Evolutionary conservation across 1,140 invertebrate species (phyloP).

Genomic region (Popillia japonica): DNA sequence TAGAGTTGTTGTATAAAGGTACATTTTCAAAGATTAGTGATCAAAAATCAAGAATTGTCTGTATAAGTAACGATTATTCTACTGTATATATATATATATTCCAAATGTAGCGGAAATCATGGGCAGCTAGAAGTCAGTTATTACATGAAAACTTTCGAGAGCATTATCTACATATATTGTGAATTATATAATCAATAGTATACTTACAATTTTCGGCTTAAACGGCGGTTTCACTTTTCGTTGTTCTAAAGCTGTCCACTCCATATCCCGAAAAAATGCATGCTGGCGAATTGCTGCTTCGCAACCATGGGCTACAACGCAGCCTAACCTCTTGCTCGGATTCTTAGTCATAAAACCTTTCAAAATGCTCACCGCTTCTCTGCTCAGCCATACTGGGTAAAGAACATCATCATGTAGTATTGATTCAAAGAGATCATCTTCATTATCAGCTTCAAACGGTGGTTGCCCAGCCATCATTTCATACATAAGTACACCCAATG

Average conservation of each 20-base stretch:
- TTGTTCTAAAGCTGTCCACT: slow-evolving; percentile 93
- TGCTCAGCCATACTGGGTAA: slow-evolving; percentile 97
- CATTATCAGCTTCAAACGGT: slow-evolving; percentile 99
- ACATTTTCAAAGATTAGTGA: too few species aligned
- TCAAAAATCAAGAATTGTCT: too few species aligned
- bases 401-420: slow-evolving; percentile 98
- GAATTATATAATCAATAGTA: too few species aligned
- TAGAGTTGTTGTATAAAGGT: too few species aligned
- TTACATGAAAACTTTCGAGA: too few species aligned
- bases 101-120: too few species aligned
- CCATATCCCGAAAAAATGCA: slow-evolving; percentile 95
- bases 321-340: slow-evolving; percentile 92
- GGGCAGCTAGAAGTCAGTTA: too few species aligned
- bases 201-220: slow-evolving; percentile 96
- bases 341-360: slow-evolving; percentile 99
- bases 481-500: slow-evolving; percentile 97
- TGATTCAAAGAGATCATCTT: slow-evolving; percentile 98
- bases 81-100: too few species aligned
- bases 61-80: too few species aligned
- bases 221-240: slow-evolving; percentile 95
- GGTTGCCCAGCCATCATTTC: slow-evolving; percentile 99
- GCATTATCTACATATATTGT: too few species aligned
- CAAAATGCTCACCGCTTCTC: slow-evolving; percentile 95
- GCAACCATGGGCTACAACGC: slow-evolving; percentile 76
- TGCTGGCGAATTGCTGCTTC: slow-evolving; percentile 90